A percentile compares a stretch with the other conserved stretches of the same genome.
These are phyloP conservation scores for Rattus rattus DNA, from an alignment of 2,113 vertebrate genomes.

Conservation along the genomic window DNA sequence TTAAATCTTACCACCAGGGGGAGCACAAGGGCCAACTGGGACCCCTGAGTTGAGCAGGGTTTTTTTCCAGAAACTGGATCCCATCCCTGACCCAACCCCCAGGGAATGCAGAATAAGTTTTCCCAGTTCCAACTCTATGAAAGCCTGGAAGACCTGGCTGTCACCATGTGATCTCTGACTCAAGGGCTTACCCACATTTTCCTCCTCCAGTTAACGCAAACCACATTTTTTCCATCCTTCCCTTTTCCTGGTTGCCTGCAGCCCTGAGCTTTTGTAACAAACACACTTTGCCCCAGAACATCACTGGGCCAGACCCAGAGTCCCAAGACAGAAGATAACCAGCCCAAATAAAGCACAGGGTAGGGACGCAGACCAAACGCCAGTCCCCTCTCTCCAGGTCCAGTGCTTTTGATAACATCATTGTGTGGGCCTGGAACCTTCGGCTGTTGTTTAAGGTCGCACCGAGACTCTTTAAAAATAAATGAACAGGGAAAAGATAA, in stretches of 20 bases:
- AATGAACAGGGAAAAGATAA: not conserved
- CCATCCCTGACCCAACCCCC: not conserved
- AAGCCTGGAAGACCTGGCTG: slow-evolving; percentile 53
- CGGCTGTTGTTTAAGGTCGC: not conserved
- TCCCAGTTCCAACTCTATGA: slow-evolving; percentile 29
- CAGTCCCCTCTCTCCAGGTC: too few species aligned
- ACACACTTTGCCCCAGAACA: not conserved
- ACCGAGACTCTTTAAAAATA: not conserved
- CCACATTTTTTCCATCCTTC: slow-evolving; percentile 68
- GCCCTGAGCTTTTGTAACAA: not conserved
- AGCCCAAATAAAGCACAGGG: not conserved
- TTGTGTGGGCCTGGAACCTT: too few species aligned
- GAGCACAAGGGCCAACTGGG: not conserved
- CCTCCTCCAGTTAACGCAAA: slow-evolving; percentile 72
- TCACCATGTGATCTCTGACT: slow-evolving; percentile 75
- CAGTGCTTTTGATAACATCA: not conserved
- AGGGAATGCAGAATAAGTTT: slow-evolving; percentile 6
- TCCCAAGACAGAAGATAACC: not conserved
- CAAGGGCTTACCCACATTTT: slow-evolving; percentile 78
- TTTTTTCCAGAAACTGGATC: slow-evolving; percentile 30
- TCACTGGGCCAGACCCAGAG: not conserved
- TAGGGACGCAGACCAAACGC: not conserved
- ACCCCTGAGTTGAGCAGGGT: not conserved
- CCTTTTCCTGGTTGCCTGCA: slow-evolving; percentile 44
- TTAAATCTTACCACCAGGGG: slow-evolving; percentile 66